phyloP scores from a whole-genome alignment of 2,797 vertebrate species.

The Etheostoma perlongum region DNA sequence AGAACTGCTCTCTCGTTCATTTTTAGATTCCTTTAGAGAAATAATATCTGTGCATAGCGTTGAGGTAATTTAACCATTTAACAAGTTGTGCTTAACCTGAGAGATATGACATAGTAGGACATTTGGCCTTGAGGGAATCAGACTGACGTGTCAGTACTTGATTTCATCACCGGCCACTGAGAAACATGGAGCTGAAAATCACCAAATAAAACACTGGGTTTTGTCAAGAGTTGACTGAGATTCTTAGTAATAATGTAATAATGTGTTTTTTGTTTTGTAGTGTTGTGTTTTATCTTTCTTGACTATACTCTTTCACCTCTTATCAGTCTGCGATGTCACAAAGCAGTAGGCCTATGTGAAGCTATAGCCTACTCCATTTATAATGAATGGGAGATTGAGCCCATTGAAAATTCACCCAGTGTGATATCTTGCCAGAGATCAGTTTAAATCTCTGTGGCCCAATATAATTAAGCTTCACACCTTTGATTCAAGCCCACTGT shows the following conservation, averaged over 20 bases:
- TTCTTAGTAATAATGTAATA: neutral
- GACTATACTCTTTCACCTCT: neutral
- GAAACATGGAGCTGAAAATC: neutral
- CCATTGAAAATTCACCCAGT: neutral
- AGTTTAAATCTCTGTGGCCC: constrained; percentile 6
- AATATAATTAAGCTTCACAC: neutral
- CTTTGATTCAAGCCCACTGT: too few relatives aligned
- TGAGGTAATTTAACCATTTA: constrained; percentile 41
- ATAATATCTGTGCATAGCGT: neutral
- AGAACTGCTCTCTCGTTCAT: neutral
- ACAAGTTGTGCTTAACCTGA: constrained; percentile 62
- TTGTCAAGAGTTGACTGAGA: neutral
- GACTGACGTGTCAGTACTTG: constrained; percentile 87
- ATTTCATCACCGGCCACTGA: constrained; percentile 77
- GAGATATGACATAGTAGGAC: constrained; percentile 53
- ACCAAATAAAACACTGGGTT: constrained; percentile 13
- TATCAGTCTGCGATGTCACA: constrained; percentile 28
- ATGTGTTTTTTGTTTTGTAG: neutral
- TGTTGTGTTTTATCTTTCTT: neutral
- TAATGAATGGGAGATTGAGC: neutral
- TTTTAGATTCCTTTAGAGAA: neutral
- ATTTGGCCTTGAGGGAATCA: constrained; percentile 60
- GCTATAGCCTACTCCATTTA: neutral
- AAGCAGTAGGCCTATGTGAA: constrained; percentile 1
- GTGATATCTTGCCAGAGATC: neutral